Evolutionary conservation across 2,888 invertebrate genomes (phyloP).

Genomic region (Temnothorax rugatulus): DNA sequence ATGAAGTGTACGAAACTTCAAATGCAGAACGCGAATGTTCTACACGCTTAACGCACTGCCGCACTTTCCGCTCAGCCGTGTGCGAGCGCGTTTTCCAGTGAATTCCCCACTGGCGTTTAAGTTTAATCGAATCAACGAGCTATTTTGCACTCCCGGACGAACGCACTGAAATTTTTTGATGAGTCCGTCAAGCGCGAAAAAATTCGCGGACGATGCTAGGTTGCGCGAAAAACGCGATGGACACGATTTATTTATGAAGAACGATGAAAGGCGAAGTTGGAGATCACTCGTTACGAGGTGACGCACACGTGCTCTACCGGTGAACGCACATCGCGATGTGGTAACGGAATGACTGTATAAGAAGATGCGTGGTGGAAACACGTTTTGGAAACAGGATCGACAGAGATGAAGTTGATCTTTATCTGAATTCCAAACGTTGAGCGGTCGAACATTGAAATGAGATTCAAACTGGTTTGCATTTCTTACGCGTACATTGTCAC

Average conservation of each 20-base stretch:
- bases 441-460: constrained; percentile 2
- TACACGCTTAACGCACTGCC: not conserved
- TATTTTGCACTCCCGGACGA: not conserved
- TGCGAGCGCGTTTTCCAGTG: constrained; percentile 10
- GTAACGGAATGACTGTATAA: constrained; percentile 2
- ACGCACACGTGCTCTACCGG: constrained; percentile 41
- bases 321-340: constrained; percentile 21
- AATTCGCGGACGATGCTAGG: not conserved
- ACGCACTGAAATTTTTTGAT: constrained; percentile 1
- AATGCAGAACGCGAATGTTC: not conserved
- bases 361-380: constrained; percentile 57
- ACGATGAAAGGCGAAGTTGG: not conserved
- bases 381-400: constrained; percentile 39
- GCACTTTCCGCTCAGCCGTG: not conserved
- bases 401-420: constrained; percentile 20
- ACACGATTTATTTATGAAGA: constrained; percentile 35
- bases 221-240: not conserved
- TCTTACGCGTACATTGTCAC: not conserved
- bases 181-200: not conserved
- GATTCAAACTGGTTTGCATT: not conserved
- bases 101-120: not conserved
- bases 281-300: not conserved
- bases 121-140: constrained; percentile 16
- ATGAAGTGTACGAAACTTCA: not conserved
- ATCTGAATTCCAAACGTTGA: constrained; percentile 51